phyloP scores from a whole-genome alignment of 2,797 vertebrate genomes.

The Falco cherrug region DNA sequence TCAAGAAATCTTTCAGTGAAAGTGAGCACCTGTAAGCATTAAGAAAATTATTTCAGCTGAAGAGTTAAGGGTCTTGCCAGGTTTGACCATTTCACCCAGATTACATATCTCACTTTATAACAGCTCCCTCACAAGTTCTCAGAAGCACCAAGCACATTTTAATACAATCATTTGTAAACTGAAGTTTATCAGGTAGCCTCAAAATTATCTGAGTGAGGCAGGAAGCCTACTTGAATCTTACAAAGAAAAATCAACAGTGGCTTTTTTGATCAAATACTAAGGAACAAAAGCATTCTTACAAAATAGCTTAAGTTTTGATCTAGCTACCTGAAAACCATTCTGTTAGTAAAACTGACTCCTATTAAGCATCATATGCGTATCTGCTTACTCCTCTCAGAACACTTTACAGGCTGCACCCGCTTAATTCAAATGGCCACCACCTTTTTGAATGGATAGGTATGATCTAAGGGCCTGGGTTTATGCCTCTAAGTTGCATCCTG shows the following conservation, averaged over 20 bases:
- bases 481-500: background rate
- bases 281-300: background rate
- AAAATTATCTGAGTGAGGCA: background rate
- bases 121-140: background rate
- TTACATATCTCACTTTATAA: background rate
- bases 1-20: background rate
- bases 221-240: background rate
- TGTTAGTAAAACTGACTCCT: background rate
- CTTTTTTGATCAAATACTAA: constrained; percentile 25
- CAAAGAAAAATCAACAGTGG: background rate
- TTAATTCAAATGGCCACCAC: background rate
- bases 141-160: background rate
- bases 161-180: background rate
- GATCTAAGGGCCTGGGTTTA: background rate
- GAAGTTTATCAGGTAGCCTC: background rate
- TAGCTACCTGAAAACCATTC: background rate
- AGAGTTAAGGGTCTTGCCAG: background rate
- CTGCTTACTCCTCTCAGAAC: background rate
- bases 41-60: background rate
- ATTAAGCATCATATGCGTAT: background rate
- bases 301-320: constrained; percentile 9
- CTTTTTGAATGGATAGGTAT: background rate
- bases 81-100: background rate
- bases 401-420: background rate
- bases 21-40: background rate